Conservation (phyloP, 1,140 invertebrate species). For the Drosophila sturtevanti region DNA sequence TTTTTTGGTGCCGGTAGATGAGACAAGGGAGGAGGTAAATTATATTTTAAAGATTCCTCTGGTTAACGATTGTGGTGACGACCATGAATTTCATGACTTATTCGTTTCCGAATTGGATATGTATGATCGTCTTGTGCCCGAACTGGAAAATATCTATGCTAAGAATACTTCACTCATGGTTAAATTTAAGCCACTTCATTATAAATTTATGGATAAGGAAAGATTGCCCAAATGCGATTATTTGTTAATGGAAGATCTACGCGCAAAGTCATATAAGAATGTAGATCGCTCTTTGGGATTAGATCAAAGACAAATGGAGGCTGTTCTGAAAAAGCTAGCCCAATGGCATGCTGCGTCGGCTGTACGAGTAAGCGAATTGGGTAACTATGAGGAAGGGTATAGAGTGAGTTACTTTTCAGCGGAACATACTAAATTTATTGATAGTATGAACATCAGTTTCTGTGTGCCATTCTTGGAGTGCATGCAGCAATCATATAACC, state of each 20-base stretch:
- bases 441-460: conserved; percentile 57
- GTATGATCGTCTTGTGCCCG: conserved; percentile 61
- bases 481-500: conserved; percentile 51
- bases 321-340: conserved; percentile 84
- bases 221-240: conserved; percentile 47
- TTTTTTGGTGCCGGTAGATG: conserved; percentile 49
- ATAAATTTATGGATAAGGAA: conserved; percentile 39
- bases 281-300: conserved; percentile 83
- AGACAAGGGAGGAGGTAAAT: conserved; percentile 36
- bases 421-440: conserved; percentile 52
- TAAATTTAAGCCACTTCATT: conserved; percentile 56
- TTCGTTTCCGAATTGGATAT: conserved; percentile 55
- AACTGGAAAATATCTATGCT: conserved; percentile 53
- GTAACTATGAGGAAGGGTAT: conserved; percentile 49
- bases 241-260: conserved; percentile 60
- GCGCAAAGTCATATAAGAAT: conserved; percentile 68
- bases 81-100: conserved; percentile 55
- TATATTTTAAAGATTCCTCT: conserved; percentile 68
- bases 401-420: conserved; percentile 55
- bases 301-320: conserved; percentile 82
- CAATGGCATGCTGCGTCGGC: conserved; percentile 84
- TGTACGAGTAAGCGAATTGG: conserved; percentile 41
- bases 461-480: conserved; percentile 64
- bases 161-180: conserved; percentile 47
- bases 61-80: conserved; percentile 41